A percentile compares a stretch with the other conserved stretches of the same genome.
Conservation (phyloP, 2,888 invertebrate species). For the Drosophila trichaetosa region DNA sequence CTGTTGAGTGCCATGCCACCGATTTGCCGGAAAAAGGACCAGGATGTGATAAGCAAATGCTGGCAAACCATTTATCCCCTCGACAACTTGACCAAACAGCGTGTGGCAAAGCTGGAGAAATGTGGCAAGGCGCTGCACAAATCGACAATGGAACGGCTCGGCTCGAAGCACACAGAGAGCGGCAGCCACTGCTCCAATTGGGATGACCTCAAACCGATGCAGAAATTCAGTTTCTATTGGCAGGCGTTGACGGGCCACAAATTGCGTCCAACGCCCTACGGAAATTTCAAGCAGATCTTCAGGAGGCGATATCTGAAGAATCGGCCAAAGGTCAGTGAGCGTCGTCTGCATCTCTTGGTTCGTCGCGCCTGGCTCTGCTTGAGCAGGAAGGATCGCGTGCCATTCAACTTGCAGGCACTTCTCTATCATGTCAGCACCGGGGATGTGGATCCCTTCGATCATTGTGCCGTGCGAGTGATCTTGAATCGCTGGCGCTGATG, state of each 20-base stretch:
- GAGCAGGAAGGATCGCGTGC: conserved; percentile 48
- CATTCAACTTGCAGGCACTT: conserved; percentile 69
- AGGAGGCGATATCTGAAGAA: neutral
- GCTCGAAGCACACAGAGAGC: neutral
- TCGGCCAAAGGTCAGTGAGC: conserved; percentile 2
- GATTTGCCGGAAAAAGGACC: neutral
- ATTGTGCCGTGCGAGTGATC: conserved; percentile 58
- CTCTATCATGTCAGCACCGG: conserved; percentile 63
- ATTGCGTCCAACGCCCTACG: conserved; percentile 54
- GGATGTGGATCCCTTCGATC: conserved; percentile 62
- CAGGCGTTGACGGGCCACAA: conserved; percentile 52
- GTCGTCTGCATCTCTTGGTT: neutral
- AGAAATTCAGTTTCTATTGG: conserved; percentile 72
- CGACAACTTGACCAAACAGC: neutral
- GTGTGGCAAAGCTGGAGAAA: conserved; percentile 24
- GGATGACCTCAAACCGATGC: conserved; percentile 37
- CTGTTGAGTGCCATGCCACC: neutral
- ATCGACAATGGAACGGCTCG: fast-evolving
- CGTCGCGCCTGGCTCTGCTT: conserved; percentile 47
- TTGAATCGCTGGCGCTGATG: conserved; percentile 44
- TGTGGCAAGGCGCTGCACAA: conserved; percentile 38
- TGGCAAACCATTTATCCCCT: neutral
- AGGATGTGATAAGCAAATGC: neutral
- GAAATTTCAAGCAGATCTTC: conserved; percentile 63
- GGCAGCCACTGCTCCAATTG: conserved; percentile 23